Base-by-base conservation (phyloP, 2,888 invertebrate genomes). In the Galeopsomyia nigrocyanea region DNA sequence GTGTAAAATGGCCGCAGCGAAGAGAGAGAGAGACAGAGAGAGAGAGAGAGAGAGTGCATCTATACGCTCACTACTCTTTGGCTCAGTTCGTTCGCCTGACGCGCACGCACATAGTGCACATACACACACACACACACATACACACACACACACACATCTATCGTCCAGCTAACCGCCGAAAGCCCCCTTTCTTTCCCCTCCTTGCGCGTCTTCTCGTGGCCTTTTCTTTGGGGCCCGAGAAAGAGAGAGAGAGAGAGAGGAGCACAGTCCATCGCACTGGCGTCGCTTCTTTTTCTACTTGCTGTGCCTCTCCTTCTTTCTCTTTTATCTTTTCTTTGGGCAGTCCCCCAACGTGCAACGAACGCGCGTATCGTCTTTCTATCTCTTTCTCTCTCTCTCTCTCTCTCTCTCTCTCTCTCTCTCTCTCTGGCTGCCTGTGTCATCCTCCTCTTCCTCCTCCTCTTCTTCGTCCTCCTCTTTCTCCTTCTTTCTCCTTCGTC, bases 121-220 rank as follows among this genome's bases (percentile, higher is more conserved):
- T 47, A 50, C 14, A 55, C 55, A 21, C 22, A n/a, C 26, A 22
- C 22, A 6, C 3, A 13, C 14, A 22, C 19, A 14, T 22, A 21
- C 56, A 50, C 14, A 55, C 55, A 21, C 22, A n/a, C 26, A 22
- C 22, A 6, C 3, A 13, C 14, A 22, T 10, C 19, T 21, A 16
- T 16, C 39, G 62, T 62, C 66, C 63, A 50, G 49, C 80, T 81
- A 81, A 82, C 81, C 81, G 81, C 81, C 83, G 80, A 82, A 82
- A 81, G 82, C 79, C 80, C 78, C 74, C 79, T 73, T 77, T 73
- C 65, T 26, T 61, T 67, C 55, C 22, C 53, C 46, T 63, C 72
- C 22, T 53, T 49, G 22, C 64, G 60, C 68, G 26, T 51, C 56
- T 67, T 53, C 73, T 64, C 73, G 55, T 68, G 73, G 56, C 74